Evolutionary conservation across 1,140 invertebrate genomes (phyloP).

Genomic region (Choristoneura fumiferana): DNA sequence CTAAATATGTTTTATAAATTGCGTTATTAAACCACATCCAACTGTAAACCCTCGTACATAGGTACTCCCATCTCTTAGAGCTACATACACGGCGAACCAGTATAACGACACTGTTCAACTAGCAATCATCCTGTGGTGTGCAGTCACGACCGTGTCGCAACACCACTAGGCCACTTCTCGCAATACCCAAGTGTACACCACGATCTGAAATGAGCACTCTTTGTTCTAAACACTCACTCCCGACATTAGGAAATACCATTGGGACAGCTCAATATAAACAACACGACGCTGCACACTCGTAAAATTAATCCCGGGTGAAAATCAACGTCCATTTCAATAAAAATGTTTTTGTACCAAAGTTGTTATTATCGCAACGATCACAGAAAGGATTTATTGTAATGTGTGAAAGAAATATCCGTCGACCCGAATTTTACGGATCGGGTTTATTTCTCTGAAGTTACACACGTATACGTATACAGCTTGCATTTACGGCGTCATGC

Average conservation of each 20-base stretch:
- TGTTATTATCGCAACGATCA: slow-evolving; percentile 12
- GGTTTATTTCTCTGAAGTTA: slow-evolving; percentile 34
- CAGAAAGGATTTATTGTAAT: slow-evolving; percentile 30
- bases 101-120: slow-evolving; percentile 38
- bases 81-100: slow-evolving; percentile 25
- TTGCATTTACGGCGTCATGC: slow-evolving; percentile 50
- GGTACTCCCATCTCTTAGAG: slow-evolving; percentile 18
- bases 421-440: slow-evolving; percentile 44
- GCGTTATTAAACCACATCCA: too few relatives aligned
- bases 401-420: slow-evolving; percentile 38
- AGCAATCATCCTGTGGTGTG: slow-evolving; percentile 28
- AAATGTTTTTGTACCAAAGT: too few relatives aligned
- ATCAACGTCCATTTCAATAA: too few relatives aligned
- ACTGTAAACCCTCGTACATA: too few relatives aligned
- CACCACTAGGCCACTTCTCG: slow-evolving; percentile 33
- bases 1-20: too few relatives aligned
- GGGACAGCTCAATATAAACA: too few relatives aligned
- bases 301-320: too few relatives aligned
- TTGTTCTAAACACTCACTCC: too few relatives aligned
- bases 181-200: slow-evolving; percentile 36
- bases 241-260: too few relatives aligned
- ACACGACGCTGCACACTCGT: too few relatives aligned
- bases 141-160: slow-evolving; percentile 59
- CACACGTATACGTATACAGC: slow-evolving; percentile 21
- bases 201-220: slow-evolving; percentile 29